Base-by-base conservation (phyloP, 2,888 invertebrate genomes). In the Himalopsyche tibetana region DNA sequence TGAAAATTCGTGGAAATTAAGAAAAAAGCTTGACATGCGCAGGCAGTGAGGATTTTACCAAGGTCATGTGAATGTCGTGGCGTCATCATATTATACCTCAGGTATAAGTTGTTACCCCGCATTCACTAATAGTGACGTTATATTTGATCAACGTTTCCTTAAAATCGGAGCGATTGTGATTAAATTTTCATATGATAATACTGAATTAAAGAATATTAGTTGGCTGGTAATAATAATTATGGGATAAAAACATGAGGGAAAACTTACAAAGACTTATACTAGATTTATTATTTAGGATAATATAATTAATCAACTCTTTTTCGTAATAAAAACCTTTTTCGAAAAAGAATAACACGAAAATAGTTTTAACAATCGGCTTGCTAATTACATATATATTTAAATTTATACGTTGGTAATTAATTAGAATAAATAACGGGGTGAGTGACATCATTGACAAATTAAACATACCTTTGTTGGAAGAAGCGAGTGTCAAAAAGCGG, bases 381-480 rank as follows among this genome's bases (percentile, higher is more conserved):
- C 28, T 63, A 63, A 63, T 63, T 63, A 63, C 28, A 63, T 11
- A 63, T 19, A 0, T n/a, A n/a, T 56, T 6, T 19, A 4, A 63
- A 63, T 63, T 63, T 63, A 9, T 63, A 63, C 19, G 28, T 12
- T 11, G 63, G 15, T 63, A 63, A 63, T 63, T 63, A 63, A 63
- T 63, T 63, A 63, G 19, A 19, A 19, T n/a, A 19, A 19, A 63
- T 63, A 6, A 63, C 63, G 28, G 63, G 63, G 19, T 28, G 56
- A 56, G n/a, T 56, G 63, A 19, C 63, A n/a, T 63, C 63, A 63
- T 63, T 63, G 19, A 63, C 63, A 63, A 63, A n/a, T 63, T 63
- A 63, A 63, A 63, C 5, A 63, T 63, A 28, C 28, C 63, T 63
- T 63, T 19, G 19, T 28, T 11, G 4, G 11, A 28, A 63, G 19